These are phyloP conservation scores for Drosophila demipolita DNA, from an alignment of 2,888 invertebrate genomes.

Conservation along the genomic window DNA sequence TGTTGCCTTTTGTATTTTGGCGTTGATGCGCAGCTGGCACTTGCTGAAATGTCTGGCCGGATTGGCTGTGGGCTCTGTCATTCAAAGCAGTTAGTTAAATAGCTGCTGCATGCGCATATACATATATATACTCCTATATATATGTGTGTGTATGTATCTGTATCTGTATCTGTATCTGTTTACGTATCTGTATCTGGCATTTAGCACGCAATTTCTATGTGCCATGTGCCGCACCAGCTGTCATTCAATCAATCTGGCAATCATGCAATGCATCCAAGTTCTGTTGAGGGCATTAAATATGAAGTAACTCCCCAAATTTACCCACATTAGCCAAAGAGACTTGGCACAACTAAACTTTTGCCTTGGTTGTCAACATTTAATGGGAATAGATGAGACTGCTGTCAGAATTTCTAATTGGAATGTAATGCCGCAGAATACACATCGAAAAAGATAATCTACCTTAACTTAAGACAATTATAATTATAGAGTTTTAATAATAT, in stretches of 20 bases:
- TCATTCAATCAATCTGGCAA: slow-evolving; percentile 76
- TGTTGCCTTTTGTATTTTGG: slow-evolving; percentile 72
- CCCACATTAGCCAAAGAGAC: slow-evolving; percentile 15
- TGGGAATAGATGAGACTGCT: slow-evolving; percentile 57
- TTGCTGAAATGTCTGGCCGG: slow-evolving; percentile 76
- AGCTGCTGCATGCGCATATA: slow-evolving; percentile 37
- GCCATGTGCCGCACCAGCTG: slow-evolving; percentile 41
- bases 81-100: slow-evolving; percentile 71
- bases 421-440: slow-evolving; percentile 3
- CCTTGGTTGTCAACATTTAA: slow-evolving; percentile 57
- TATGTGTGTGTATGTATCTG: slow-evolving; percentile 8
- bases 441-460: slow-evolving; percentile 15
- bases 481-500: slow-evolving; percentile 45
- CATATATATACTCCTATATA: slow-evolving; percentile 8
- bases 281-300: slow-evolving; percentile 48
- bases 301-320: slow-evolving; percentile 21
- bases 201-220: slow-evolving; percentile 72
- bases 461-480: slow-evolving; percentile 24
- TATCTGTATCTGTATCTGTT: slow-evolving; percentile 7
- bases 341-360: slow-evolving; percentile 7
- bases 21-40: slow-evolving; percentile 80
- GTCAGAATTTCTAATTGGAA: slow-evolving; percentile 62
- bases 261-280: slow-evolving; percentile 53
- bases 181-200: slow-evolving; percentile 50
- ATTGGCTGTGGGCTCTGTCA: slow-evolving; percentile 70